Evolutionary conservation across 2,888 invertebrate genomes (phyloP).

Genomic region (Conus canariensis): DNA sequence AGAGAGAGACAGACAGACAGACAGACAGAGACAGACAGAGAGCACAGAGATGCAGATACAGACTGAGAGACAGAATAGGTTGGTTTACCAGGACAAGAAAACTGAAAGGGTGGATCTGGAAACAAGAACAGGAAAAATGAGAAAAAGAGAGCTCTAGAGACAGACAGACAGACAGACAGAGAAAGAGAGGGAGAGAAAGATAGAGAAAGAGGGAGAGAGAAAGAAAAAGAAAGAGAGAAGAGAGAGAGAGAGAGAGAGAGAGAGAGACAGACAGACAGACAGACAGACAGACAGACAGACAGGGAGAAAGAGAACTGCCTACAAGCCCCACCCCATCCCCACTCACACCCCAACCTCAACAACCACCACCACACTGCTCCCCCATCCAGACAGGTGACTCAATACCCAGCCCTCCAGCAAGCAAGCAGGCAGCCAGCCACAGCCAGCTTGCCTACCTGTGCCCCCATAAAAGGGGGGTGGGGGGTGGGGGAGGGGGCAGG

Average conservation of each 20-base stretch:
- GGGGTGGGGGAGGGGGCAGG: no score
- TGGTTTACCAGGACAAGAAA: neutral
- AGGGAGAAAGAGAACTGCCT: no score
- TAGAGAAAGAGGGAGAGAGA: no score
- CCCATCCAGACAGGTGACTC: slow-evolving; percentile 6
- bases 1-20: no score
- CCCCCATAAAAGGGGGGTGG: neutral
- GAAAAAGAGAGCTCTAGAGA: neutral
- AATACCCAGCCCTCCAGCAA: neutral
- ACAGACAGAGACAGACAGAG: no score
- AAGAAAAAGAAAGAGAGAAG: no score
- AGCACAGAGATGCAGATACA: neutral
- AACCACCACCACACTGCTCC: no score
- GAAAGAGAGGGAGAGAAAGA: no score
- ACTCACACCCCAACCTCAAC: neutral
- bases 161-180: no score
- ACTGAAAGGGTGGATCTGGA: neutral
- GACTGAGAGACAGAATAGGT: neutral
- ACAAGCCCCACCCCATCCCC: neutral
- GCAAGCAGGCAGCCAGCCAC: neutral
- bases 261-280: no score
- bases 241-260: no score
- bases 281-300: no score
- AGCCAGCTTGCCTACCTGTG: neutral
- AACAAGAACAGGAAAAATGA: neutral